Percentiles rank a stretch among this genome's conserved stretches.
phyloP scores from a whole-genome alignment of 2,113 vertebrate genomes.

The Myocastor coypus region DNA sequence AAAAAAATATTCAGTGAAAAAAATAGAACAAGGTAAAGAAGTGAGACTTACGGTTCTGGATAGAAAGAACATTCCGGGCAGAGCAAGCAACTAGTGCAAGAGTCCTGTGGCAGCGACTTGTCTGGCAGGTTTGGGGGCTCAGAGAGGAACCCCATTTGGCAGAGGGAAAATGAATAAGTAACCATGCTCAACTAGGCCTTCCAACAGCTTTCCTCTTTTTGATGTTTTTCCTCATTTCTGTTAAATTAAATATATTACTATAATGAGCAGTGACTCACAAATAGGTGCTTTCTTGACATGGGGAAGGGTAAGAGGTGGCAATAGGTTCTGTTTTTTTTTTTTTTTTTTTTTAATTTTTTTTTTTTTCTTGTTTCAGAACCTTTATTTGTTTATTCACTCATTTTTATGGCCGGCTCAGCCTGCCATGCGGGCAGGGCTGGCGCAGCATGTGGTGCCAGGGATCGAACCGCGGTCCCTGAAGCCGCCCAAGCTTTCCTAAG shows the following conservation, averaged over 20 bases:
- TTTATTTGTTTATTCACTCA: too few species aligned
- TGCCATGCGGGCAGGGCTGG: too few species aligned
- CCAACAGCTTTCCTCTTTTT: background rate
- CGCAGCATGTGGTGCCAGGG: too few species aligned
- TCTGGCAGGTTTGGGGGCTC: background rate
- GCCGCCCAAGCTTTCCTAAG: too few species aligned
- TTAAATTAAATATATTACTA: slow-evolving; percentile 1
- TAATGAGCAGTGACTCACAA: background rate
- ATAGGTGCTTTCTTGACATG: background rate
- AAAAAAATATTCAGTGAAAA: slow-evolving; percentile 25
- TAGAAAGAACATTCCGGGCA: background rate
- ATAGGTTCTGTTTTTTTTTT: background rate
- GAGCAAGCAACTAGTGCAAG: background rate
- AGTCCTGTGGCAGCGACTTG: background rate
- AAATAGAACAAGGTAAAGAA: background rate
- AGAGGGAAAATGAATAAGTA: background rate
- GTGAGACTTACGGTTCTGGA: background rate
- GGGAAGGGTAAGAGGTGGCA: background rate
- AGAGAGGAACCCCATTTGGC: background rate
- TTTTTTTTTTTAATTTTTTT: too few species aligned
- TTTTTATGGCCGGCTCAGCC: too few species aligned
- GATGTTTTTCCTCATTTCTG: background rate
- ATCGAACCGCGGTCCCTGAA: too few species aligned
- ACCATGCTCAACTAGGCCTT: background rate
- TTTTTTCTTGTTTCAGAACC: too few species aligned